phyloP scores from a whole-genome alignment of 2,113 vertebrate genomes.

The Vidua chalybeata region DNA sequence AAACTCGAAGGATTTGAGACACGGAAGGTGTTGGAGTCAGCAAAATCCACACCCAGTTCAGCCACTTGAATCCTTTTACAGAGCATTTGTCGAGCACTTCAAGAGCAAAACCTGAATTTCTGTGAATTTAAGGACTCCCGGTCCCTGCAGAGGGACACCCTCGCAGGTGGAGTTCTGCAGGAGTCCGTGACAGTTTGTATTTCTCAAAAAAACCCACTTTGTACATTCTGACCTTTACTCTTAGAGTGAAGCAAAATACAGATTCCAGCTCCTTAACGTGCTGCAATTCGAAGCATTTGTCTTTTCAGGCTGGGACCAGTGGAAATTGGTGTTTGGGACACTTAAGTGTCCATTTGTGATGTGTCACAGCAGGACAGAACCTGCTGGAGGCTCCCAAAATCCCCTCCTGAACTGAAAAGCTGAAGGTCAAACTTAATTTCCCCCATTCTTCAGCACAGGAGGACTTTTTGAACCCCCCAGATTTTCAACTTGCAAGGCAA shows the following conservation, averaged over 20 bases:
- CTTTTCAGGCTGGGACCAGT: not conserved
- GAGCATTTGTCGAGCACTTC: not conserved
- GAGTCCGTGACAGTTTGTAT: not conserved
- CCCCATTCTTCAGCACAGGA: not conserved
- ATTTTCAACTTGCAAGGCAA: not conserved
- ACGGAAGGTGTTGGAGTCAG: not conserved
- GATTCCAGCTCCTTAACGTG: not conserved
- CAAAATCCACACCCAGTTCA: not conserved
- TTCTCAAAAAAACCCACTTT: not conserved
- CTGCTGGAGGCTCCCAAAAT: not conserved
- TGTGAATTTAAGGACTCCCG: not conserved
- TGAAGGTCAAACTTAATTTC: slow-evolving; percentile 33
- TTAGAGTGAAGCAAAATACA: not conserved
- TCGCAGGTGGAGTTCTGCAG: not conserved
- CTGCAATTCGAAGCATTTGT: not conserved
- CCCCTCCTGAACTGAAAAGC: not conserved
- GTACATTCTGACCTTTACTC: not conserved
- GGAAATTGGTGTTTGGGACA: not conserved
- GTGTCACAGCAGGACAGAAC: not conserved
- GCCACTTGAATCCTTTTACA: not conserved
- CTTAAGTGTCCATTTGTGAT: not conserved
- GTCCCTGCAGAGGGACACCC: not conserved
- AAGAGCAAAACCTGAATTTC: not conserved
- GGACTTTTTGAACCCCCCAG: not conserved
- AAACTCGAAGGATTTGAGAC: not conserved